These are phyloP conservation scores for Agrochola macilenta DNA, from an alignment of 2,888 invertebrate species.

Conservation along the genomic window DNA sequence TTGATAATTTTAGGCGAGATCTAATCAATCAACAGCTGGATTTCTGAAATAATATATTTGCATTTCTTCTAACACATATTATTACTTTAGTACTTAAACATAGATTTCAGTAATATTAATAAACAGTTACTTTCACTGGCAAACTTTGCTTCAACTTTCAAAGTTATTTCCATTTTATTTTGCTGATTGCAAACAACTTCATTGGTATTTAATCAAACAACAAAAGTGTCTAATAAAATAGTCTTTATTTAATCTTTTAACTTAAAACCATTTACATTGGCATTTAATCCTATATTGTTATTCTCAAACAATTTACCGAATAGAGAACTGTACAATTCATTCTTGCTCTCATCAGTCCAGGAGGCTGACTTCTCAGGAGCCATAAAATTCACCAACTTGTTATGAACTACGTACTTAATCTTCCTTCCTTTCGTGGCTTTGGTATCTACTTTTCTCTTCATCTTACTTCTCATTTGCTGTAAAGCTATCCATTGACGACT, in stretches of 20 bases:
- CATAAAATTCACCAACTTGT: slow-evolving; percentile 97
- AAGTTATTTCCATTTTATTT: neutral
- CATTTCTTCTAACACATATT: too few relatives aligned
- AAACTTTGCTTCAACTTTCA: neutral
- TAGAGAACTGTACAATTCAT: slow-evolving; percentile 95
- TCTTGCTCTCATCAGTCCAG: slow-evolving; percentile 95
- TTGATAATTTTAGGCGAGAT: too few relatives aligned
- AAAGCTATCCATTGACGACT: slow-evolving; percentile 97
- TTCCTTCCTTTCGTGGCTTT: slow-evolving; percentile 98
- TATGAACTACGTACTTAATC: slow-evolving; percentile 96
- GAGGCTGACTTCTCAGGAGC: slow-evolving; percentile 93
- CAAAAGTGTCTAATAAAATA: slow-evolving; percentile 4
- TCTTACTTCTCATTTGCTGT: slow-evolving; percentile 97
- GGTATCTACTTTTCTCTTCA: slow-evolving; percentile 98
- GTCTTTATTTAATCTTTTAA: slow-evolving; percentile 69
- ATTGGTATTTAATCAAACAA: neutral
- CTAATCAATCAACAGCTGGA: too few relatives aligned
- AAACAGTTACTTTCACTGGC: too few relatives aligned
- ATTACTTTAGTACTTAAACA: too few relatives aligned
- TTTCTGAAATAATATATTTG: too few relatives aligned
- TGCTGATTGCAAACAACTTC: neutral
- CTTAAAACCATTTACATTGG: slow-evolving; percentile 80
- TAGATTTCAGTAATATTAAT: too few relatives aligned
- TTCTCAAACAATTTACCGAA: slow-evolving; percentile 92
- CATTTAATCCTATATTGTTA: slow-evolving; percentile 83